phyloP scores from a whole-genome alignment of 2,113 vertebrate species.

The Monarcha castaneiventris region DNA sequence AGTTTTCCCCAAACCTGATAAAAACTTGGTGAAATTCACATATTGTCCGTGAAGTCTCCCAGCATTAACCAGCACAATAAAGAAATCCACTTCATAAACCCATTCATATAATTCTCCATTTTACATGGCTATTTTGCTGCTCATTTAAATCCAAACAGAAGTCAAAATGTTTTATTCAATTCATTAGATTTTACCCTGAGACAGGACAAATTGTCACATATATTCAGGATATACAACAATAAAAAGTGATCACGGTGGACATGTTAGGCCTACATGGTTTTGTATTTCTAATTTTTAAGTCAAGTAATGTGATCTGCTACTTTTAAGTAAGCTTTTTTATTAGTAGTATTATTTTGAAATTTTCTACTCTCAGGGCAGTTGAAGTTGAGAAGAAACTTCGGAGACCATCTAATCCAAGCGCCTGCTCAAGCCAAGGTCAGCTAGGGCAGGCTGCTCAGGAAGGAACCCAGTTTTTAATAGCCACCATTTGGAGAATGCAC shows the following conservation, averaged over 20 bases:
- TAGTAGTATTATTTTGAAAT: neutral
- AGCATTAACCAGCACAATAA: neutral
- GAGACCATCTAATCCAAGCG: neutral
- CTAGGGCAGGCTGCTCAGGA: neutral
- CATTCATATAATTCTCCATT: neutral
- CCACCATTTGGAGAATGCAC: neutral
- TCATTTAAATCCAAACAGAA: neutral
- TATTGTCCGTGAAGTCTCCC: neutral
- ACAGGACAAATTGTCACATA: neutral
- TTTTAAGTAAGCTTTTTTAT: neutral
- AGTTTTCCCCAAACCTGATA: neutral
- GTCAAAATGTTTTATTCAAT: neutral
- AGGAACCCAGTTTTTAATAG: neutral
- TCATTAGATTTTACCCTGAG: neutral
- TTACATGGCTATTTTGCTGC: neutral
- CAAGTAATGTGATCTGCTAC: neutral
- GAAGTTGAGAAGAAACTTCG: neutral
- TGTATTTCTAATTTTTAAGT: neutral
- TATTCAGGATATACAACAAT: neutral
- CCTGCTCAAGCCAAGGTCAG: neutral
- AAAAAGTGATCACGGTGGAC: neutral
- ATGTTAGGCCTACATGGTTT: neutral
- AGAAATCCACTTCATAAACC: neutral
- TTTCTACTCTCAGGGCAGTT: fast-evolving
- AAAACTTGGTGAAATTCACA: neutral